A percentile compares a stretch with the other conserved stretches of the same genome.
phyloP scores from a whole-genome alignment of 53 echinoderm and acorn worm species.

The Luidia sarsii region DNA sequence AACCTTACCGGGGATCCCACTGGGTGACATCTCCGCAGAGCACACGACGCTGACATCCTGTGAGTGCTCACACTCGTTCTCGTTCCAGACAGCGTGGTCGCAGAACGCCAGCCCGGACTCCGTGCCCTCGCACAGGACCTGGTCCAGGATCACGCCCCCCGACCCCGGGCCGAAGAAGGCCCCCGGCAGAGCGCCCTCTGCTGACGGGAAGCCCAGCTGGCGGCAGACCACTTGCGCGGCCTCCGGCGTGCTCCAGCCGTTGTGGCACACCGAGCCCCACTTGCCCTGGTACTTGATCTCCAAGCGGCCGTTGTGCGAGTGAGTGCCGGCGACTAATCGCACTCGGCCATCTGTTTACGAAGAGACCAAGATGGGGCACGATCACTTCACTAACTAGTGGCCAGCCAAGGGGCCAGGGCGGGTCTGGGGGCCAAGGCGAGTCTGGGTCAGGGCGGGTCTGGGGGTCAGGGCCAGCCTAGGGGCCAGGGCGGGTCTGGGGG shows the following conservation, averaged over 20 bases:
- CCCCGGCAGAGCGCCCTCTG: conserved; percentile 31
- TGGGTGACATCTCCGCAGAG: background rate
- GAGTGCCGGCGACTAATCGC: conserved; percentile 44
- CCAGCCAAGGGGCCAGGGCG: too few relatives aligned
- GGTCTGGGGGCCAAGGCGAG: too few relatives aligned
- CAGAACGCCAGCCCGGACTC: conserved; percentile 62
- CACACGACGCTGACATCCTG: conserved; percentile 67
- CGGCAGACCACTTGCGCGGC: conserved; percentile 66
- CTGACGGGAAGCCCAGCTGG: conserved; percentile 58
- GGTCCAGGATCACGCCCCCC: conserved; percentile 49
- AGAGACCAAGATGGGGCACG: background rate
- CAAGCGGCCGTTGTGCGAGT: conserved; percentile 57
- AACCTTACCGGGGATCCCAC: background rate
- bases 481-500: too few relatives aligned
- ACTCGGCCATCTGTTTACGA: conserved; percentile 44
- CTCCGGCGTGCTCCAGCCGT: conserved; percentile 35
- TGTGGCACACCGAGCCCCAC: conserved; percentile 74
- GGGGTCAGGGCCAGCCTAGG: too few relatives aligned
- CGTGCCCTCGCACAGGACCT: conserved; percentile 49
- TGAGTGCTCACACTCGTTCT: conserved; percentile 53
- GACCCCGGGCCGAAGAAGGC: conserved; percentile 47
- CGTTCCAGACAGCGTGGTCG: conserved; percentile 26
- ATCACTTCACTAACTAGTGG: background rate
- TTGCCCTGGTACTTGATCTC: conserved; percentile 59
- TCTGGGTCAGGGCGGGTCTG: too few relatives aligned